A percentile compares a stretch with the other conserved stretches of the same genome.
Evolutionary conservation across 2,113 vertebrate species (phyloP).

Genomic region (Alectura lathami): DNA sequence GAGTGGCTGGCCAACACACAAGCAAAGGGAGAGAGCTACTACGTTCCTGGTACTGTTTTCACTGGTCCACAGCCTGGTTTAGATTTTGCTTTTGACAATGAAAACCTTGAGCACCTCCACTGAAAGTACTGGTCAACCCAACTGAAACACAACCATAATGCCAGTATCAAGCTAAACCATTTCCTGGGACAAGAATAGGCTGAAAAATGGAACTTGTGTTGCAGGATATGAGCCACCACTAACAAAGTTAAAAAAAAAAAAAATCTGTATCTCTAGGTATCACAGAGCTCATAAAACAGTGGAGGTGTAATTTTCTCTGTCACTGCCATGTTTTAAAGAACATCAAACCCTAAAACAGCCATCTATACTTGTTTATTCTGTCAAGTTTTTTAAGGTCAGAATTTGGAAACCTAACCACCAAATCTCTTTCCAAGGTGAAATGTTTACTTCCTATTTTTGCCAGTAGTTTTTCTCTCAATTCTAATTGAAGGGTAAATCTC

Average conservation of each 20-base stretch:
- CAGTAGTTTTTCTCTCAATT: neutral
- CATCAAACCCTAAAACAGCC: neutral
- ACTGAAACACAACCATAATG: neutral
- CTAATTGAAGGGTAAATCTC: neutral
- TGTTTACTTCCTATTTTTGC: neutral
- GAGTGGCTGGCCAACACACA: neutral
- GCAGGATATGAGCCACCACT: neutral
- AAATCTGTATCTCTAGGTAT: neutral
- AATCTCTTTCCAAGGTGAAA: neutral
- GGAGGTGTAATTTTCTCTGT: neutral
- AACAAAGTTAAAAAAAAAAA: neutral
- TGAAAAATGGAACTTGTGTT: neutral
- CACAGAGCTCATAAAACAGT: neutral
- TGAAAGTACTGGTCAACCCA: neutral
- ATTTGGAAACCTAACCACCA: neutral
- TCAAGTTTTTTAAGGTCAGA: neutral
- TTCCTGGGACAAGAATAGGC: neutral
- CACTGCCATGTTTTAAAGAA: neutral
- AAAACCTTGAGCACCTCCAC: neutral
- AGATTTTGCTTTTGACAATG: neutral
- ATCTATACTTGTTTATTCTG: neutral
- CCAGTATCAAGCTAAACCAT: neutral
- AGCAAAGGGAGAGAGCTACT: neutral
- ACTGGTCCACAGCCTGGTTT: neutral
- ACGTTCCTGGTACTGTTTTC: neutral